Conservation (phyloP, 53 echinoderm and acorn worm species). For the Glandiceps talaboti region DNA sequence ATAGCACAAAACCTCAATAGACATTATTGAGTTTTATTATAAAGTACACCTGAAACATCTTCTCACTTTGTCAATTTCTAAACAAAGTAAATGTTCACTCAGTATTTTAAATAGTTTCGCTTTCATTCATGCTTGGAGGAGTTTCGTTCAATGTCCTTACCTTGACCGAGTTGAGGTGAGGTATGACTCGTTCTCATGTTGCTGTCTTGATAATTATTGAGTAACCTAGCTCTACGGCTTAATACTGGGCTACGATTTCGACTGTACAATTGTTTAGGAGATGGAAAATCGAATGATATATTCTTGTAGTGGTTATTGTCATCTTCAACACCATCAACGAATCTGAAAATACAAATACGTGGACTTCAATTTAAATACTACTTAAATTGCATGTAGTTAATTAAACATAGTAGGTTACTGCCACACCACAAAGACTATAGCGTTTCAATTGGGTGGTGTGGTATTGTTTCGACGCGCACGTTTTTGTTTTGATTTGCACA, state of each 20-base stretch:
- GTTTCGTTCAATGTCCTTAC: too few relatives aligned
- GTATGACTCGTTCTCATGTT: constrained; percentile 60
- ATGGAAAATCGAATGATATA: constrained; percentile 52
- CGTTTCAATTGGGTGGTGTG: background rate
- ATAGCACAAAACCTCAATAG: too few relatives aligned
- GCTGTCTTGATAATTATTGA: constrained; percentile 33
- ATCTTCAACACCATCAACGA: constrained; percentile 84
- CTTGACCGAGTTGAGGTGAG: constrained; percentile 62
- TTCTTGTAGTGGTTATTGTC: constrained; percentile 44
- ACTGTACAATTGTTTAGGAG: constrained; percentile 19
- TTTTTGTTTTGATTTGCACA: too few relatives aligned
- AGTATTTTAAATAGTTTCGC: too few relatives aligned
- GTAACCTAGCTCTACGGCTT: constrained; percentile 38
- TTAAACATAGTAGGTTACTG: background rate
- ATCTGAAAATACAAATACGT: constrained; percentile 34
- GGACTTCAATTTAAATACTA: too few relatives aligned
- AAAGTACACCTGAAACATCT: too few relatives aligned
- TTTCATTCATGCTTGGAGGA: too few relatives aligned
- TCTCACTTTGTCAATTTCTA: too few relatives aligned
- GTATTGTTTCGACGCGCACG: too few relatives aligned
- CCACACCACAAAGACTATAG: background rate
- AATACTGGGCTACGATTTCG: constrained; percentile 69
- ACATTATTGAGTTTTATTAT: too few relatives aligned
- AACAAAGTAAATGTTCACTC: too few relatives aligned
- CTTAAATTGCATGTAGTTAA: background rate